Percentiles rank a stretch among this genome's conserved stretches.
These are phyloP conservation scores for Scalopus aquaticus DNA, from an alignment of 2,113 vertebrate genomes.

Conservation along the genomic window DNA sequence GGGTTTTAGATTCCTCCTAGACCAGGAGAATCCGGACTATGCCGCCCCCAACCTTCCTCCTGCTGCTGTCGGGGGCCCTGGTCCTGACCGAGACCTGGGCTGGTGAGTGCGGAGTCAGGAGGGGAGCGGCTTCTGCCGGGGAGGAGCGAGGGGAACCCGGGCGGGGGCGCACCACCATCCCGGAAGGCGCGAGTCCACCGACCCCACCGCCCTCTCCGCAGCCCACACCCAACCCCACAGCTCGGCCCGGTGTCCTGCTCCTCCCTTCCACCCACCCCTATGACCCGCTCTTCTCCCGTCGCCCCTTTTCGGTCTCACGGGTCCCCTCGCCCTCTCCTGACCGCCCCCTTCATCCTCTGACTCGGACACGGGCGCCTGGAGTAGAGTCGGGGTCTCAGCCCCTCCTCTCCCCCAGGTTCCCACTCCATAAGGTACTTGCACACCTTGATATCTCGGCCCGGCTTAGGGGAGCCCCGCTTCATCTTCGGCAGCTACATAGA, in stretches of 20 bases:
- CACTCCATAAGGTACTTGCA: not conserved
- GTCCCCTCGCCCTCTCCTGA: no score
- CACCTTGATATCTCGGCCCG: not conserved
- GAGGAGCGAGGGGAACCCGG: not conserved
- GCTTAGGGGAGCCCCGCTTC: not conserved
- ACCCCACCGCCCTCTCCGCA: no score
- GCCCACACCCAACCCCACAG: not conserved
- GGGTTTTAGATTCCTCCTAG: fast-evolving
- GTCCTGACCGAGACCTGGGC: not conserved
- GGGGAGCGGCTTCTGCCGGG: no score
- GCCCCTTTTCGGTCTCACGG: not conserved
- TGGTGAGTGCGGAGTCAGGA: not conserved
- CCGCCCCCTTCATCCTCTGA: no score
- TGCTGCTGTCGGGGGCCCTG: not conserved
- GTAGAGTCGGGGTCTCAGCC: not conserved
- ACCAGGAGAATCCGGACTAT: fast-evolving
- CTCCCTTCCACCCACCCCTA: no score
- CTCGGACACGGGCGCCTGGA: not conserved
- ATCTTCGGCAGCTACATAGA: constrained; percentile 40
- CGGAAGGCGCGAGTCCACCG: no score
- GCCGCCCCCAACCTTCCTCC: not conserved
- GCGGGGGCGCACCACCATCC: not conserved
- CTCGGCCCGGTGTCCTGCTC: no score
- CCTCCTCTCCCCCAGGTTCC: no score
- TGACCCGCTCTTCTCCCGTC: fast-evolving